Evolutionary conservation across 2,113 vertebrate species (phyloP).

Genomic region (Mus pahari): DNA sequence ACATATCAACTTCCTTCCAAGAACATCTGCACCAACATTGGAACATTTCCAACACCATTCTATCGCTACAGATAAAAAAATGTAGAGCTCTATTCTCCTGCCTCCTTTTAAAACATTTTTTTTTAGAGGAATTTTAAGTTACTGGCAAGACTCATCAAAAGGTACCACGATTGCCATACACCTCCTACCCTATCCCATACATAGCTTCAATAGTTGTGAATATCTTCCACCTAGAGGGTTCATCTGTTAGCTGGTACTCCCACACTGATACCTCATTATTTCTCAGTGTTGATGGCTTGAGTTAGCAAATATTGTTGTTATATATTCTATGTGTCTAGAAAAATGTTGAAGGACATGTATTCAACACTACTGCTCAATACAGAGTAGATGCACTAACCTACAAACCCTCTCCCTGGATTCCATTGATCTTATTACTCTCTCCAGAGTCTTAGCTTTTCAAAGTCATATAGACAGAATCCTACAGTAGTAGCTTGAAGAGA

Average conservation of each 20-base stretch:
- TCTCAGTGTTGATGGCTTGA: background rate
- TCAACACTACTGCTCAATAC: background rate
- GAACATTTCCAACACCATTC: background rate
- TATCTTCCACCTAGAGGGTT: background rate
- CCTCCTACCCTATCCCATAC: too few species aligned
- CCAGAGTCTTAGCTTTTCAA: background rate
- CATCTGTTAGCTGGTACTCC: background rate
- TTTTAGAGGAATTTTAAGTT: background rate
- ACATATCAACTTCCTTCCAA: rapidly evolving
- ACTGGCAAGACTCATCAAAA: background rate
- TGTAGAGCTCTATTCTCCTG: background rate
- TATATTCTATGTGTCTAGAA: background rate
- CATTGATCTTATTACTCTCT: background rate
- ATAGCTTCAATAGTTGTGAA: background rate
- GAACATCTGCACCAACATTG: background rate
- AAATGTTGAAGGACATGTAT: background rate
- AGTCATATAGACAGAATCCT: background rate
- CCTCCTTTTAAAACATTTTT: background rate
- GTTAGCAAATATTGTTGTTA: background rate
- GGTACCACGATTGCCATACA: background rate
- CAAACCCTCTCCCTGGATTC: background rate
- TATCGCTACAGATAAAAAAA: background rate
- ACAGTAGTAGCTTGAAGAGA: background rate
- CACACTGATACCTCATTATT: too few species aligned
- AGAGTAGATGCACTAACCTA: background rate